phyloP scores from a whole-genome alignment of 2,888 invertebrate genomes.

The Colletes collaris region DNA sequence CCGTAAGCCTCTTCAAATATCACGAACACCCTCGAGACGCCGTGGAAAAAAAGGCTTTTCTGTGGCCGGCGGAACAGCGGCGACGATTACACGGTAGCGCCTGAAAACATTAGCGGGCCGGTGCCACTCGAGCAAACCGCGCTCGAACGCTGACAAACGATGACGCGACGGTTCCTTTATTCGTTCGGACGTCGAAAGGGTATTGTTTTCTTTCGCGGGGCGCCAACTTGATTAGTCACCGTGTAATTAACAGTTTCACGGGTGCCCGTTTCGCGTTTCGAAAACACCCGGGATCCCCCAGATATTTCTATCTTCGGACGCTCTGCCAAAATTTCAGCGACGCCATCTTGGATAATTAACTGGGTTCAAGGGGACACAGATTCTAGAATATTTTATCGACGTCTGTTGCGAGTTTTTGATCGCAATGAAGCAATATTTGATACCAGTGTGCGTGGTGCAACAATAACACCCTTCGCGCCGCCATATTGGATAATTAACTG shows the following conservation, averaged over 20 bases:
- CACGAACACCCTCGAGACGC: conserved; percentile 53
- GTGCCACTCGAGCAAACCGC: conserved; percentile 35
- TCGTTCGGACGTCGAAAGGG: not conserved
- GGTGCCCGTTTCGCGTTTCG: not conserved
- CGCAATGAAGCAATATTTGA: no score
- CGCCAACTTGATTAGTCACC: conserved; percentile 9
- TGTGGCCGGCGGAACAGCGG: conserved; percentile 46
- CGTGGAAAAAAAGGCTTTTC: conserved; percentile 46
- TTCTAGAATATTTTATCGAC: no score
- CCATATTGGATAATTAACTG: no score
- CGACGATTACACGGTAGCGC: conserved; percentile 67
- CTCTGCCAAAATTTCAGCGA: no score
- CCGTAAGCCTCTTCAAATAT: conserved; percentile 66
- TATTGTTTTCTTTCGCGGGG: conserved; percentile 5
- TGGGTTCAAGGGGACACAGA: no score
- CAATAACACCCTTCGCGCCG: no score
- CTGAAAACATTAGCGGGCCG: conserved; percentile 62
- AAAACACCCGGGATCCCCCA: not conserved
- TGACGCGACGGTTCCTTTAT: conserved; percentile 58
- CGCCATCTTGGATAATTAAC: no score
- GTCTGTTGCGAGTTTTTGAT: no score
- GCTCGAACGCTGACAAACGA: conserved; percentile 65
- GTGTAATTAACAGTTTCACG: conserved; percentile 14
- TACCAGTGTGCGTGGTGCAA: no score
- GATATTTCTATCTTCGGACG: no score